Conservation (phyloP, 2,888 invertebrate genomes). For the Apantesis nais region DNA sequence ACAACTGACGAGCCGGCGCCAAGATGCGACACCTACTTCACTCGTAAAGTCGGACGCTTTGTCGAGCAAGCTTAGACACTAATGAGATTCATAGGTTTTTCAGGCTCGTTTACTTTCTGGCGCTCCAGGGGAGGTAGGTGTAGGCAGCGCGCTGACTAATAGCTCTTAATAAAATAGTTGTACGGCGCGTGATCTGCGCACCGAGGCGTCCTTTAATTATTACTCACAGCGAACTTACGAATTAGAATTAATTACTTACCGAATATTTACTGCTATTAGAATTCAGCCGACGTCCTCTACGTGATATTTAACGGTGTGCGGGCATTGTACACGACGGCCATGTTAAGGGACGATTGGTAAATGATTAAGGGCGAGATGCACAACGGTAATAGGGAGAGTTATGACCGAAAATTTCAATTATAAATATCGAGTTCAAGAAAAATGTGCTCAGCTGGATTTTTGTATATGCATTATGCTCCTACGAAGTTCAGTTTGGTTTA, state of each 20-base stretch:
- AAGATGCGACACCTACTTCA: constrained; percentile 17
- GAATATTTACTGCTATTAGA: constrained; percentile 25
- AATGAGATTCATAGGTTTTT: constrained; percentile 19
- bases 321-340: not conserved
- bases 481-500: too few species aligned
- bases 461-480: too few species aligned
- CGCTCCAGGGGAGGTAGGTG: constrained; percentile 7
- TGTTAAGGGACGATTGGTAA: not conserved
- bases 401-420: not conserved
- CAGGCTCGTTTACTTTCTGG: constrained; percentile 22
- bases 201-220: not conserved
- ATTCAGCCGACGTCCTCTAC: constrained; percentile 22
- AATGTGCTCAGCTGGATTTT: too few species aligned
- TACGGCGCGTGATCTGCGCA: constrained; percentile 10
- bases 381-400: not conserved
- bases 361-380: not conserved
- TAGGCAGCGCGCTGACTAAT: constrained; percentile 17
- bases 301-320: constrained; percentile 8
- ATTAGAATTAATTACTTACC: constrained; percentile 18
- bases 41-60: constrained; percentile 16
- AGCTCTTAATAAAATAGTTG: constrained; percentile 16
- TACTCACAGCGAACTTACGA: constrained; percentile 5
- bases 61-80: constrained; percentile 10
- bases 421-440: too few species aligned
- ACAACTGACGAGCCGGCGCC: constrained; percentile 7